Conservation (phyloP, 2,113 vertebrate species). For the Dendropsophus ebraccatus region DNA sequence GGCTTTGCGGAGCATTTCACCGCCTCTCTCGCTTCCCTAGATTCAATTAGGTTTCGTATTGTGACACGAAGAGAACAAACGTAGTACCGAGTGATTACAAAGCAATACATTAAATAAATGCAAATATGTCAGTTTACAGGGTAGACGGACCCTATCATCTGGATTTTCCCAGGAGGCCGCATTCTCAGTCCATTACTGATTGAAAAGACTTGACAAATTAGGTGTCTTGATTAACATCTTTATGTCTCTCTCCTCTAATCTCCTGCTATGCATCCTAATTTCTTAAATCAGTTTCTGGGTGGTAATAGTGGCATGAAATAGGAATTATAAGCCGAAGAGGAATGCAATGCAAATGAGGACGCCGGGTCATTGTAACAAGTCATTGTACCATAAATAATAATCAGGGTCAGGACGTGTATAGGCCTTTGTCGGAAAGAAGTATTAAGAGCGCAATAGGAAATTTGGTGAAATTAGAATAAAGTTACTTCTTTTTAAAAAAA, state of each 20-base stretch:
- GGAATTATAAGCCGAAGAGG: constrained; percentile 14
- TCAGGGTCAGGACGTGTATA: not conserved
- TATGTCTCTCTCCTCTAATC: constrained; percentile 44
- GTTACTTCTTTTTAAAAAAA: not conserved
- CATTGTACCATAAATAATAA: constrained; percentile 10
- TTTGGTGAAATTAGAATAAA: not conserved
- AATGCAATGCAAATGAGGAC: constrained; percentile 29
- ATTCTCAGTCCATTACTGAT: constrained; percentile 45
- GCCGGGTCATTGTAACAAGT: not conserved
- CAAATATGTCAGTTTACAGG: constrained; percentile 50
- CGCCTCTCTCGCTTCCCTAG: constrained; percentile 27
- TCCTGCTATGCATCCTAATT: constrained; percentile 43
- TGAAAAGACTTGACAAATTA: constrained; percentile 58
- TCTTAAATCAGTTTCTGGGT: constrained; percentile 53
- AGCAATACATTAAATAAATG: constrained; percentile 56
- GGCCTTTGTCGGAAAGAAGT: not conserved
- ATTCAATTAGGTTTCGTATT: constrained; percentile 52
- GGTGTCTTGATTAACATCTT: constrained; percentile 57
- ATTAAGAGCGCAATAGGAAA: not conserved
- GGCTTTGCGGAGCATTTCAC: constrained; percentile 38
- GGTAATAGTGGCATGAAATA: constrained; percentile 36
- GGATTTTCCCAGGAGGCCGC: constrained; percentile 48
- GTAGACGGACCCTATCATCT: constrained; percentile 44
- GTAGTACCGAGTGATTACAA: constrained; percentile 46
- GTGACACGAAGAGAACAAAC: constrained; percentile 47